Evolutionary conservation across 2,888 invertebrate genomes (phyloP), one percentile per base, ranked within the genome.

Genomic region (Metalampra italica): DNA sequence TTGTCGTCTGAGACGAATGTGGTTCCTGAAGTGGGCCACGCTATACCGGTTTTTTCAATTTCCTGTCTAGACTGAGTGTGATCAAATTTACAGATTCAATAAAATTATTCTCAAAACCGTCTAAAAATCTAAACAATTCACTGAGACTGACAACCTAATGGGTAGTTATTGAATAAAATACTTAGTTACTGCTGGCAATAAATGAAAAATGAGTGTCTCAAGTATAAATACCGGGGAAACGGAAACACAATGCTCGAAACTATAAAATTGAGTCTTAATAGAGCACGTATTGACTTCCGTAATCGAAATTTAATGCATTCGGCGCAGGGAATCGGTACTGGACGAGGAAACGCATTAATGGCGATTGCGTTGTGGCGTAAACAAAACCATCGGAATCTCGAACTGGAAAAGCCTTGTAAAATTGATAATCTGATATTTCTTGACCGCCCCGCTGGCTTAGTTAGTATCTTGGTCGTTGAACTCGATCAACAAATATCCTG

Each of bases 271-370:
- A 36, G 4, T 36, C 8, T n/a, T 47, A 47, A 50, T 43, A 37
- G 32, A 36, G 22, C 47, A 47, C 47, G 47, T 49, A 14, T 49
- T 49, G 54, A 48, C 53, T 61, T 60, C 66, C 56, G 52, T 50
- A 51, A 55, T 52, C 30, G 54, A 60, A 46, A 59, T 65, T 64
- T 29, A 57, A 49, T n/a, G n/a, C n/a, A 51, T 59, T 67, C 59
- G 55, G 29, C 51, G 48, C 50, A 60, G 53, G 50, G 41, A 62
- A 49, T 45, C 51, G 46, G 55, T 29, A 54, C 53, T 50, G 60
- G 60, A 57, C 55, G 52, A 43, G 50, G 46, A 50, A 50, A 30
- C 13, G 38, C 36, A 8, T 7, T n/a, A 13, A n/a, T 9, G 13
- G 29, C 30, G 29, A 15, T 9, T 5, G 38, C 5, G 13, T 4